phyloP scores from a whole-genome alignment of 2,113 vertebrate genomes.

The Pithys albifrons region DNA sequence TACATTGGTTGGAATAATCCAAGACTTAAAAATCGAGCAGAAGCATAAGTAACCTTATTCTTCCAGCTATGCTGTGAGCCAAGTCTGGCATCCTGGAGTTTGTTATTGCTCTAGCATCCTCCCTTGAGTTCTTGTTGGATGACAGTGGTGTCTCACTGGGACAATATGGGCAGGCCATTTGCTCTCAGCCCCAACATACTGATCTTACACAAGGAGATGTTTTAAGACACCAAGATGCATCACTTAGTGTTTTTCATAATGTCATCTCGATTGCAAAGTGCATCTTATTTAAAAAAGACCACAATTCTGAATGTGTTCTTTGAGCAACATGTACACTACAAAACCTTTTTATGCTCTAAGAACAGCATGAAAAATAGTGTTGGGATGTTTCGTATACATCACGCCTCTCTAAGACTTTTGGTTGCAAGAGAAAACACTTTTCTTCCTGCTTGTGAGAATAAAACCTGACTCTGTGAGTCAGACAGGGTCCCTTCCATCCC shows the following conservation, averaged over 20 bases:
- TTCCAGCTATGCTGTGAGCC: not conserved
- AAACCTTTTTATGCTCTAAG: not conserved
- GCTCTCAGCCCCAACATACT: accelerated
- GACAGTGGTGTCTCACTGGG: not conserved
- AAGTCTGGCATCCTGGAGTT: not conserved
- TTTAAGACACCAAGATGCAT: not conserved
- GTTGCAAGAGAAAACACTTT: not conserved
- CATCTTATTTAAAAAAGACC: not conserved
- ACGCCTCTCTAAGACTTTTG: not conserved
- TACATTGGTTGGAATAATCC: not conserved
- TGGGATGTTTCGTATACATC: not conserved
- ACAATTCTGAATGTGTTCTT: not conserved
- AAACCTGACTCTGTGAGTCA: not conserved
- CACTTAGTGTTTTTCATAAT: not conserved
- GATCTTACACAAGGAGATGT: not conserved
- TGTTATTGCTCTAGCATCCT: not conserved
- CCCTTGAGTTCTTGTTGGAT: not conserved
- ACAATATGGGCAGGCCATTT: not conserved
- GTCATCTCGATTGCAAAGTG: not conserved
- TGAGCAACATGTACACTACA: not conserved
- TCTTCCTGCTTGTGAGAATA: not conserved
- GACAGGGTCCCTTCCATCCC: not conserved
- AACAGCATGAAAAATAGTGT: not conserved
- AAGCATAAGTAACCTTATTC: not conserved
- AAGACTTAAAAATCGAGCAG: not conserved